Conservation (phyloP, 1,140 invertebrate genomes). For the Bicyclus anynana region DNA sequence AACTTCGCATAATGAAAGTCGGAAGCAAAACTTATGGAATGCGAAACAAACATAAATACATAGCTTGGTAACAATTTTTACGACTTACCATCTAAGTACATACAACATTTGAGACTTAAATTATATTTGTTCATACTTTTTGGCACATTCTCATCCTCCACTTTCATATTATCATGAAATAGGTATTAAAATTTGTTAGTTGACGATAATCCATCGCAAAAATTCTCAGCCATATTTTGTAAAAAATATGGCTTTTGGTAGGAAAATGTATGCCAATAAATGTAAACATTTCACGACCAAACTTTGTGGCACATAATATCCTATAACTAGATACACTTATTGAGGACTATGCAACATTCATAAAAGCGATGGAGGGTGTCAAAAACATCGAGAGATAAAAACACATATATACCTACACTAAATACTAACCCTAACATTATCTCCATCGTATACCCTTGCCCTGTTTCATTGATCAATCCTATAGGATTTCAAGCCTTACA, state of each 20-base stretch:
- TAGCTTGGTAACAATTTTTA: background rate
- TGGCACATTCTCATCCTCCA: slow-evolving; percentile 9
- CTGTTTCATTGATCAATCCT: background rate
- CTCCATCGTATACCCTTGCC: background rate
- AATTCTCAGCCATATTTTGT: slow-evolving; percentile 8
- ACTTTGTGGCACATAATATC: slow-evolving; percentile 1
- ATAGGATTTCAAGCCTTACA: background rate
- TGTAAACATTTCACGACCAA: slow-evolving; percentile 11
- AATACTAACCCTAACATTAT: background rate
- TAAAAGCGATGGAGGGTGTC: slow-evolving; percentile 8
- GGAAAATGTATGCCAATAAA: slow-evolving; percentile 21
- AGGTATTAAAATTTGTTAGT: too few relatives aligned
- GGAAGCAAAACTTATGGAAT: too few relatives aligned
- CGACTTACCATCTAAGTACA: background rate
- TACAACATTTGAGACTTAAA: slow-evolving; percentile 10
- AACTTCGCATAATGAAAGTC: too few relatives aligned
- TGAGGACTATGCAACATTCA: slow-evolving; percentile 1
- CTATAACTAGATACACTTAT: background rate
- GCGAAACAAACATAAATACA: background rate
- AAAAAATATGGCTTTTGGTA: slow-evolving; percentile 6
- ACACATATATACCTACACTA: too few relatives aligned
- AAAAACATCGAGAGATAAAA: background rate
- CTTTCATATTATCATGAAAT: background rate
- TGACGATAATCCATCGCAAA: too few relatives aligned
- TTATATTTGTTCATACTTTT: slow-evolving; percentile 20